Base-by-base conservation (phyloP, 1,140 invertebrate species). In the Cylas formicarius region DNA sequence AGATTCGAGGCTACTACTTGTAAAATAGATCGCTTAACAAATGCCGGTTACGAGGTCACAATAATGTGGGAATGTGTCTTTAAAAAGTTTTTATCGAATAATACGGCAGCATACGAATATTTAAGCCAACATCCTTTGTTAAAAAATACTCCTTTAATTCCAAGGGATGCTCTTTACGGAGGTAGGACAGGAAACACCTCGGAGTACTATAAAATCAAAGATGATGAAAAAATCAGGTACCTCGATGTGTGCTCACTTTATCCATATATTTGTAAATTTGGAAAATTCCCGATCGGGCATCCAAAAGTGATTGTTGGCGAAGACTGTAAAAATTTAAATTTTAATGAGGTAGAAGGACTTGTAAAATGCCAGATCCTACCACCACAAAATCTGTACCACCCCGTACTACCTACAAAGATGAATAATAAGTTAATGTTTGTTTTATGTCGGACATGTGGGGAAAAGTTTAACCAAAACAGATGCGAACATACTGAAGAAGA, bases 161-260 rank as follows among this genome's bases (percentile, higher is more conserved):
- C n/a, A n/a, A n/a, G n/a, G n/a, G n/a, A n/a, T n/a, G n/a, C n/a
- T n/a, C n/a, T n/a, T 31, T 64, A 50, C 47, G 61, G 63, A 28
- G 65, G 65, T 8, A 29, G 60, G 11, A 64, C 61, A 19, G 61
- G 58, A 48, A 63, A 60, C 29, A 56, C 52, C 19, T 44, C 46
- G 8, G 38, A 50, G 6, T 56, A 58, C 29, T 54, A 61, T 36
- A 53, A 60, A 48, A 34, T 29, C 10, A 27, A 41, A 16, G 27
- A 46, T 3, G 21, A 37, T 34, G 63, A 68, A 51, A 56, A 56
- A 53, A 67, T 67, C 21, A 47, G 50, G 43, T 68, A 67, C 37
- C 22, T 58, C 0, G 64, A 68, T 44, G 58, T 67, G 31, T 57
- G 53, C 17, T 60, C 55, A n/a, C 44, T 68, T 1, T 67, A 68